Base-by-base conservation (phyloP, 2,113 vertebrate genomes). In the Pipa parva region DNA sequence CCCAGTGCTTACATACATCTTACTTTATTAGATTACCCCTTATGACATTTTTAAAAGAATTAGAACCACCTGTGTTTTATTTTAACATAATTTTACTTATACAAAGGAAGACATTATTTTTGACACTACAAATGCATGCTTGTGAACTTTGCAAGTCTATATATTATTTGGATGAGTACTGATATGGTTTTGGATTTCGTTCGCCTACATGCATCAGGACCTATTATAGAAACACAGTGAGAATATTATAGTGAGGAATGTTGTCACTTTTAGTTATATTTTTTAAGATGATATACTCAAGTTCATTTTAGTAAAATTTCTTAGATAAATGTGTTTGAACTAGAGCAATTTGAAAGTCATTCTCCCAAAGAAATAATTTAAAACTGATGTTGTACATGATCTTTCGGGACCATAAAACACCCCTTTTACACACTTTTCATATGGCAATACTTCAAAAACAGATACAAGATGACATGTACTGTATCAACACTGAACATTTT, bases 1-100 rank as follows among this genome's bases (percentile, higher is more conserved):
- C 74, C 63, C 0, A 0, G 71, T 72, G 76, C 75, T 48, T 73
- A 71, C 77, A 78, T 77, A 82, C 80, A 81, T 79, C 76, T 65
- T 72, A 42, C 26, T 22, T 66, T 71, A 65, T 78, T 79, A 75
- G 63, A 62, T 79, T 73, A 76, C 78, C 71, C 77, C 56, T 63
- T 59, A 69, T 75, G 62, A 72, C 76, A 7, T 59, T 20, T n/a
- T 60, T 49, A 7, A 26, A 81, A 78, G 72, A 74, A 77, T 59
- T 77, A 68, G 77, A 70, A 77, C 79, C 76, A 73, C 63, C 72
- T 76, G 77, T 75, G 26, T 60, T n/a, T n/a, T n/a, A n/a, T 69
- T 59, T 59, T 59, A 51, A 51, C 22, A 25, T 31, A 67, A 60
- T 69, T 60, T 42, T 52, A 60, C 45, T 52, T 60, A 50, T 60